Base-by-base conservation (phyloP, 2,888 invertebrate genomes). In the Onthophagus sagittarius region DNA sequence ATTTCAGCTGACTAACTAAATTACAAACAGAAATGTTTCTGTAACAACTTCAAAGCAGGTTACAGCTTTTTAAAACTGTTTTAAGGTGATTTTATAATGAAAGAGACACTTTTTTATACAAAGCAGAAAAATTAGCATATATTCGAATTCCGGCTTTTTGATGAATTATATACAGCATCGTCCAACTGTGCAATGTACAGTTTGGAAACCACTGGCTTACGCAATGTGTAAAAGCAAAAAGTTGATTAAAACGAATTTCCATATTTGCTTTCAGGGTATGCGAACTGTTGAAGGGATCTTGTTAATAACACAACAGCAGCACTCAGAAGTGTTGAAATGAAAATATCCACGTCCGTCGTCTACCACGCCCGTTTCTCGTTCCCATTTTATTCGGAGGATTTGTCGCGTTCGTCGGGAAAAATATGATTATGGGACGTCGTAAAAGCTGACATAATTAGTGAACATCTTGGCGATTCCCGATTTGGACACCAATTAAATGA, bases 401-500 rank as follows among this genome's bases (percentile, higher is more conserved):
- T 53, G 39, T 53, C 39, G 39, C 39, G 39, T 53, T 53, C 9
- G 11, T 11, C 7, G 39, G 39, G 39, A 53, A 53, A 53, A 53
- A 53, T 53, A 53, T 53, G 39, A 53, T 53, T 53, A 53, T 53
- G 39, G 39, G 39, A 53, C 39, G 39, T 53, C 39, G 39, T 53
- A 53, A 53, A 53, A 53, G 39, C 39, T 53, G 39, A 53, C 39
- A 53, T 53, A 53, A 53, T 53, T 53, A 53, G 39, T 53, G 39
- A 53, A 53, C 39, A 53, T 53, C 39, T 53, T 53, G 39, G 39
- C 39, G 39, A 53, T 53, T 53, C 39, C 39, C 39, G 39, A 53
- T 53, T 63, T 63, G 63, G 13, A 67, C 67, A 67, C 67, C 67
- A 67, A 31, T 67, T 67, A 67, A 9, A n/a, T 23, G 67, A 67